A percentile compares a stretch with the other conserved stretches of the same genome.
Conservation (phyloP, 2,888 invertebrate genomes). For the Bombylius discolor region DNA sequence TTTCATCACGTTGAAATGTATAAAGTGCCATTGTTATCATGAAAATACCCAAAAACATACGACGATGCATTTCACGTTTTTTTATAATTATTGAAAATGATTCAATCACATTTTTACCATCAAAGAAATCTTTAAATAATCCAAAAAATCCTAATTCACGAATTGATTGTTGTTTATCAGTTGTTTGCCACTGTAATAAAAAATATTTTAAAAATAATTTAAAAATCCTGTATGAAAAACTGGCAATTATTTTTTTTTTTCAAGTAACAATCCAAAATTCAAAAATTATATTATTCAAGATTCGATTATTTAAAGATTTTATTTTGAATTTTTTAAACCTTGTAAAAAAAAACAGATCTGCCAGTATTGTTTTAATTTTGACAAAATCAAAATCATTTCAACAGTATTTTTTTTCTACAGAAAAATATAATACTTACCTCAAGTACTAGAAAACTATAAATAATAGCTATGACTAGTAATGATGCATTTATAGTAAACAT, state of each 20-base stretch:
- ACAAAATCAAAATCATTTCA: too few relatives aligned
- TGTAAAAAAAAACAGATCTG: too few relatives aligned
- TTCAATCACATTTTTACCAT: constrained; percentile 49
- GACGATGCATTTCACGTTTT: constrained; percentile 42
- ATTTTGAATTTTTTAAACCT: too few relatives aligned
- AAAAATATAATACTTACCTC: too few relatives aligned
- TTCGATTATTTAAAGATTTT: too few relatives aligned
- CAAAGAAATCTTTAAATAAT: constrained; percentile 57
- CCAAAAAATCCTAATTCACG: constrained; percentile 45
- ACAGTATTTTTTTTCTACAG: too few relatives aligned
- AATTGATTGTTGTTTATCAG: constrained; percentile 46
- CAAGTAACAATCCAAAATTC: too few relatives aligned
- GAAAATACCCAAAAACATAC: constrained; percentile 53
- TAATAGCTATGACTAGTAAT: constrained; percentile 46
- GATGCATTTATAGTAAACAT: constrained; percentile 62
- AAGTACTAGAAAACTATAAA: constrained; percentile 41
- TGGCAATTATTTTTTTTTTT: too few relatives aligned
- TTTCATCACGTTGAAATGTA: constrained; percentile 74
- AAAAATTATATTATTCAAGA: too few relatives aligned
- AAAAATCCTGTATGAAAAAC: too few relatives aligned
- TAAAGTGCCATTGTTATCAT: constrained; percentile 64
- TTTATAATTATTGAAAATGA: constrained; percentile 50
- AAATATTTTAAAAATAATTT: too few relatives aligned
- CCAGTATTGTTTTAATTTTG: too few relatives aligned
- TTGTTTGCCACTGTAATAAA: constrained; percentile 51